A percentile compares a stretch with the other conserved stretches of the same genome.
phyloP scores from a whole-genome alignment of 2,888 invertebrate genomes.

The Drosophila mimica region DNA sequence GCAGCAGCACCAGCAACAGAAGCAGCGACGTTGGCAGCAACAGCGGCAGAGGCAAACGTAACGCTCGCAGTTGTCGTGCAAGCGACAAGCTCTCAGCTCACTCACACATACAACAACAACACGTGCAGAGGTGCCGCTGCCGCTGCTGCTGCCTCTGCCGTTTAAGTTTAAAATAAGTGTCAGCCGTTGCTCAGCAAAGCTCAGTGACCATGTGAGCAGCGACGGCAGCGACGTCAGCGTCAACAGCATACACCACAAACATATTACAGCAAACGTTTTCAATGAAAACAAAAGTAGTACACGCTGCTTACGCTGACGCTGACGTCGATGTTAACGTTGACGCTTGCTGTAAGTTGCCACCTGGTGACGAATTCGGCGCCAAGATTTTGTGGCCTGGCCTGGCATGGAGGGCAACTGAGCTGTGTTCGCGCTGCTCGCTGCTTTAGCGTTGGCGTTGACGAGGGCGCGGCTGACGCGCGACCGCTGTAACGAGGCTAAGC shows the following conservation, averaged over 20 bases:
- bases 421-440: slow-evolving; percentile 24
- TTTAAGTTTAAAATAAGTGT: slow-evolving; percentile 66
- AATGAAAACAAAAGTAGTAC: slow-evolving; percentile 80
- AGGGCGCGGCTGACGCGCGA: slow-evolving; percentile 70
- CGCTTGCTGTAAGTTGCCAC: slow-evolving; percentile 60
- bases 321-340: slow-evolving; percentile 13
- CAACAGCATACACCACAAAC: slow-evolving; percentile 66
- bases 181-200: slow-evolving; percentile 63
- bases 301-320: slow-evolving; percentile 54
- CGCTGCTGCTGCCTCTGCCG: slow-evolving; percentile 1
- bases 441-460: slow-evolving; percentile 66
- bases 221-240: slow-evolving; percentile 21
- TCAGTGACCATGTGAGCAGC: slow-evolving; percentile 80
- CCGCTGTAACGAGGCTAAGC: slow-evolving; percentile 77
- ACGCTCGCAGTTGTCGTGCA: slow-evolving; percentile 38
- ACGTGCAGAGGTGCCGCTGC: slow-evolving; percentile 2
- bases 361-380: slow-evolving; percentile 71
- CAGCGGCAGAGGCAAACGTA: slow-evolving; percentile 24
- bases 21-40: slow-evolving; percentile 15
- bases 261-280: slow-evolving; percentile 79
- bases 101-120: slow-evolving; percentile 17
- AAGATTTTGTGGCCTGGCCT: slow-evolving; percentile 57
- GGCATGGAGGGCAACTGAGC: slow-evolving; percentile 65
- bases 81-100: slow-evolving; percentile 44
- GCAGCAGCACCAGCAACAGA: slow-evolving; percentile 1